phyloP scores from a whole-genome alignment of 2,888 invertebrate genomes.

The Pseudococcus longispinus region DNA sequence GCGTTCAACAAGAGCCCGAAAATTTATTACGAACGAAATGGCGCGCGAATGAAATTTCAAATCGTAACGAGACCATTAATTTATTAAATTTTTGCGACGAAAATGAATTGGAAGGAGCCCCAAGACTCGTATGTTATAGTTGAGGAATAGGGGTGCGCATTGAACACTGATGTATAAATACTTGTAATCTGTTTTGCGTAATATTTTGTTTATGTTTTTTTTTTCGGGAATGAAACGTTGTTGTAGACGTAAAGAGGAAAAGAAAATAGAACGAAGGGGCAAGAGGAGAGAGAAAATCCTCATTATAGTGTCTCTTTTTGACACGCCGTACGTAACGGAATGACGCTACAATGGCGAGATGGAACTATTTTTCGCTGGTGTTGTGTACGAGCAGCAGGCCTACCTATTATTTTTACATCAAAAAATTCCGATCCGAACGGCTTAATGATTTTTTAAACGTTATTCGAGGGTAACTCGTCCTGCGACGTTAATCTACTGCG shows the following conservation, averaged over 20 bases:
- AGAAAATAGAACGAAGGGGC: neutral
- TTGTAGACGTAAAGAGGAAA: neutral
- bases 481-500: neutral
- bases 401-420: conserved; percentile 7
- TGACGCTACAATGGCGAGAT: neutral
- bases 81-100: conserved; percentile 34
- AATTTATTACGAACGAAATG: conserved; percentile 31
- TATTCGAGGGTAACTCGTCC: neutral
- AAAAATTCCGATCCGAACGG: neutral
- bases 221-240: neutral
- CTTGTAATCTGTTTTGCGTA: neutral
- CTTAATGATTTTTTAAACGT: neutral
- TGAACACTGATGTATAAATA: neutral
- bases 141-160: neutral
- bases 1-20: neutral
- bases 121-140: neutral
- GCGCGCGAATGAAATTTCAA: conserved; percentile 31
- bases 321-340: neutral
- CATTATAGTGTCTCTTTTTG: neutral
- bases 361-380: neutral
- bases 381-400: neutral
- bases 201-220: neutral
- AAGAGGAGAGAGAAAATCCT: neutral
- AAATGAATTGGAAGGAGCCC: neutral
- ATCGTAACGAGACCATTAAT: conserved; percentile 31